These are phyloP conservation scores for Drosophila pallidifrons DNA, from an alignment of 1,140 invertebrate species.

Conservation along the genomic window DNA sequence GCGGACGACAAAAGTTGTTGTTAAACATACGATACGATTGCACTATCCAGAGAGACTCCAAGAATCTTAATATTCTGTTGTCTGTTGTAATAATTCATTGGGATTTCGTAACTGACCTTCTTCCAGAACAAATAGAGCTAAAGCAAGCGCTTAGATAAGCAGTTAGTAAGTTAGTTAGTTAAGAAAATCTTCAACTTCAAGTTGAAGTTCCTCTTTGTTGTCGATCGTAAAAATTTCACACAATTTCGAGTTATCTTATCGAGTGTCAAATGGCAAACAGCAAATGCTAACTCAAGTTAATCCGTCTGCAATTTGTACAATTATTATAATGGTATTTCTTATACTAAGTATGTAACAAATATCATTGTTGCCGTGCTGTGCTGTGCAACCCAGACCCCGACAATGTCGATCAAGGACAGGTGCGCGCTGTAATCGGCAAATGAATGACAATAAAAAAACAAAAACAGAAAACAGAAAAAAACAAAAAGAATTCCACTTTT, in stretches of 20 bases:
- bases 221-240: not conserved
- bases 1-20: too few species aligned
- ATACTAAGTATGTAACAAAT: too few species aligned
- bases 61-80: not conserved
- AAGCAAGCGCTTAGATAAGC: not conserved
- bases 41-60: too few species aligned
- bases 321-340: not conserved
- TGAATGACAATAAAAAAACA: not conserved
- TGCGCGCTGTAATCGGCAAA: constrained; percentile 15
- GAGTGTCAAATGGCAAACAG: not conserved
- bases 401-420: constrained; percentile 42
- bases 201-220: not conserved
- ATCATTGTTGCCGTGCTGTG: too few species aligned
- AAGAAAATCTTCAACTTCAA: not conserved
- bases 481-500: constrained; percentile 3
- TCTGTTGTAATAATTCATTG: not conserved
- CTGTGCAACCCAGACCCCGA: constrained; percentile 21
- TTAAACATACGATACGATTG: too few species aligned
- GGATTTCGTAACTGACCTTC: constrained; percentile 21
- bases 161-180: not conserved
- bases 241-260: constrained; percentile 18
- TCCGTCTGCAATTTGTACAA: not conserved
- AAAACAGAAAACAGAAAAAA: too few species aligned
- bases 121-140: not conserved
- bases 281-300: not conserved